These are phyloP conservation scores for Verasper variegatus DNA, from an alignment of 2,113 vertebrate genomes.

Conservation along the genomic window DNA sequence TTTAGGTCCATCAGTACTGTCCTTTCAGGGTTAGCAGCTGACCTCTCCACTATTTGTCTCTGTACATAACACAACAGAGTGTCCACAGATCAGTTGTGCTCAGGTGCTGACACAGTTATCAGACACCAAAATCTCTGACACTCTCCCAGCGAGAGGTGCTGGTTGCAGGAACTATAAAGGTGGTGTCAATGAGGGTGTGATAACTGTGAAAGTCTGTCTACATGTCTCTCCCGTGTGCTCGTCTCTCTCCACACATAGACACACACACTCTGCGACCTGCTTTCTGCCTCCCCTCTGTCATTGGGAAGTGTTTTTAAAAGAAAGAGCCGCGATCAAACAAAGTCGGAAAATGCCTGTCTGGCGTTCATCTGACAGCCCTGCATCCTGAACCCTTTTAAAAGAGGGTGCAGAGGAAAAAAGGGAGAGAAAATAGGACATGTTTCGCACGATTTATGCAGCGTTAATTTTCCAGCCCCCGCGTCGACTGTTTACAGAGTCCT, in stretches of 20 bases:
- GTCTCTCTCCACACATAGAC: slow-evolving; percentile 54
- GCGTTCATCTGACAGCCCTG: slow-evolving; percentile 79
- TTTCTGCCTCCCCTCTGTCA: slow-evolving; percentile 73
- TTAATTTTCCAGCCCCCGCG: slow-evolving; percentile 81
- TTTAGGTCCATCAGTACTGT: neutral
- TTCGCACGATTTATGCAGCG: slow-evolving; percentile 80
- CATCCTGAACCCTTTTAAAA: slow-evolving; percentile 76
- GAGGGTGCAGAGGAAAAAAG: slow-evolving; percentile 69
- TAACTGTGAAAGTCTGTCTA: slow-evolving; percentile 77
- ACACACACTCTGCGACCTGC: slow-evolving; percentile 55
- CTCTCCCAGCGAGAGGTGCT: slow-evolving; percentile 60
- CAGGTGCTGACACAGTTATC: slow-evolving; percentile 54
- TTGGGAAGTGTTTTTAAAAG: slow-evolving; percentile 71
- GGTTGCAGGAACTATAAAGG: slow-evolving; percentile 65
- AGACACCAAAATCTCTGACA: slow-evolving; percentile 40
- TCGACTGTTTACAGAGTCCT: slow-evolving; percentile 80
- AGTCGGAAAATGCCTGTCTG: slow-evolving; percentile 77
- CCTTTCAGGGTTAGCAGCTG: neutral
- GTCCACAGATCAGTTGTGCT: slow-evolving; percentile 48
- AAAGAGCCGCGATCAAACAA: slow-evolving; percentile 76
- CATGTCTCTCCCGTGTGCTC: slow-evolving; percentile 75
- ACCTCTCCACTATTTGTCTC: slow-evolving; percentile 19
- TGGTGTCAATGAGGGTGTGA: slow-evolving; percentile 74
- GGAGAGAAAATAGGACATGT: slow-evolving; percentile 78
- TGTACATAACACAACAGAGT: slow-evolving; percentile 17